These are phyloP conservation scores for Ruditapes philippinarum DNA, from an alignment of 1,140 invertebrate species.

Conservation along the genomic window DNA sequence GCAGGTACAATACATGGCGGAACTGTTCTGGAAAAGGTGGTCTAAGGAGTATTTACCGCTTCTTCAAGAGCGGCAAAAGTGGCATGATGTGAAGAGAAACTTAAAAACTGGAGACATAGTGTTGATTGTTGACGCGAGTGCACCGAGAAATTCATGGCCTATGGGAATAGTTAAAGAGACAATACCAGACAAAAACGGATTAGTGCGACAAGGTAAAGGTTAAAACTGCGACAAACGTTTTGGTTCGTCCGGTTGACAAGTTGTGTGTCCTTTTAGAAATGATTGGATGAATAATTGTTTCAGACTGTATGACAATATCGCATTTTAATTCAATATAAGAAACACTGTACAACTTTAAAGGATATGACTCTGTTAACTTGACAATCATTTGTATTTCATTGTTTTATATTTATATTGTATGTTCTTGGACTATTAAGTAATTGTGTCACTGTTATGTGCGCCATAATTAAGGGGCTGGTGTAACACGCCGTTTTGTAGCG, in stretches of 20 bases:
- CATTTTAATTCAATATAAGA: too few species aligned
- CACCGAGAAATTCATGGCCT: slow-evolving; percentile 70
- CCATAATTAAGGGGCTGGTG: too few species aligned
- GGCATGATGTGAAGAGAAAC: slow-evolving; percentile 59
- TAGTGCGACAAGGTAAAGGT: slow-evolving; percentile 42
- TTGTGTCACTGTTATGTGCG: too few species aligned
- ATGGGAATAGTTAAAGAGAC: not conserved
- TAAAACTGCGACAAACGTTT: not conserved
- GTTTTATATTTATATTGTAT: too few species aligned
- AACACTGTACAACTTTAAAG: too few species aligned
- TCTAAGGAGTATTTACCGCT: slow-evolving; percentile 67
- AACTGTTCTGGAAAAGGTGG: slow-evolving; percentile 74
- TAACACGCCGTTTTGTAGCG: too few species aligned
- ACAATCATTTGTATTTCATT: too few species aligned
- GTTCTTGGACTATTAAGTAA: too few species aligned
- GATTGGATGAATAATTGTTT: too few species aligned
- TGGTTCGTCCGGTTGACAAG: slow-evolving; percentile 68
- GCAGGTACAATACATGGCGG: slow-evolving; percentile 73
- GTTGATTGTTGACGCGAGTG: slow-evolving; percentile 65
- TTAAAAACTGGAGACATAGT: slow-evolving; percentile 71
- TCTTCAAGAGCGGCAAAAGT: slow-evolving; percentile 71
- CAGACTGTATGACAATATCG: too few species aligned
- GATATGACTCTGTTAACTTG: too few species aligned
- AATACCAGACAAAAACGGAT: slow-evolving; percentile 10
- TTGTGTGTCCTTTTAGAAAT: slow-evolving; percentile 55